Conservation (phyloP, 2,113 vertebrate species). For the Mastomys natalensis region DNA sequence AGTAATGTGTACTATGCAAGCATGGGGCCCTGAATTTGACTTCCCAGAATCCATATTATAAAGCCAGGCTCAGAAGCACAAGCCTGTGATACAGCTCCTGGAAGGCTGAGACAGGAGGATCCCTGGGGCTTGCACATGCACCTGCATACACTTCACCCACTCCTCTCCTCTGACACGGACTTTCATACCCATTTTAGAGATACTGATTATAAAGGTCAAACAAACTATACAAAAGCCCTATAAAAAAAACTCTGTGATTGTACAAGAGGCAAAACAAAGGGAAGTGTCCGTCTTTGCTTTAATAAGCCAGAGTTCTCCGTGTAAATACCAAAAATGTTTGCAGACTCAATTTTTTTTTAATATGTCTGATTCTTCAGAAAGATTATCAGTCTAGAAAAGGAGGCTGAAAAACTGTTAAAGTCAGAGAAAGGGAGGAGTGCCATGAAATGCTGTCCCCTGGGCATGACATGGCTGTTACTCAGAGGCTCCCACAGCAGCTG, state of each 20-base stretch:
- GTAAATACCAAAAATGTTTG: conserved; percentile 17
- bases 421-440: not conserved
- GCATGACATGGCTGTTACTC: not conserved
- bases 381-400: not conserved
- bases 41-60: not conserved
- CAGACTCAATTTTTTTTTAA: not conserved
- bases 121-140: not conserved
- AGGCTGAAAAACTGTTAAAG: not conserved
- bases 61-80: too few relatives aligned
- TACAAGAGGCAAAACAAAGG: not conserved
- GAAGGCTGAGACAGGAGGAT: not conserved
- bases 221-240: not conserved
- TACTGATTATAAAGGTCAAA: not conserved
- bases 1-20: not conserved
- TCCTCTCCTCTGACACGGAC: not conserved
- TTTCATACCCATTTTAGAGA: conserved; percentile 34
- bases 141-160: not conserved
- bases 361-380: not conserved
- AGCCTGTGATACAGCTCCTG: not conserved
- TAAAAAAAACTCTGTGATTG: conserved; percentile 8
- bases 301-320: not conserved
- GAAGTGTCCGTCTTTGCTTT: not conserved
- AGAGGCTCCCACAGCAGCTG: not conserved
- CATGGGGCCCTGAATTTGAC: not conserved
- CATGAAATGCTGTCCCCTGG: not conserved